phyloP scores from a whole-genome alignment of 2,797 vertebrate species.

The Esox masquinongy region DNA sequence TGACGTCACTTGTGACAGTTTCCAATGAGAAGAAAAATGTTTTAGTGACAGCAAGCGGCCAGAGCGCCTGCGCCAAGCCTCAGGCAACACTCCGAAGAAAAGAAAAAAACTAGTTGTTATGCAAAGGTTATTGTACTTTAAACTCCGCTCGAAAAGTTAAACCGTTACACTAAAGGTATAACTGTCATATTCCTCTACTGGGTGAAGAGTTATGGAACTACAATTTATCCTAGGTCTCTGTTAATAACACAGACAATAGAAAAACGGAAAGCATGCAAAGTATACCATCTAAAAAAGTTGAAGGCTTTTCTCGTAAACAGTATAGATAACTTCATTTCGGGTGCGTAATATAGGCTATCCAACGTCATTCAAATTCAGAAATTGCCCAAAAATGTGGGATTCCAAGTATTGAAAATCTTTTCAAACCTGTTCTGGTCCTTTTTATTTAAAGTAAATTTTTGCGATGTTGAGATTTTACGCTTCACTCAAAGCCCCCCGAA shows the following conservation, averaged over 20 bases:
- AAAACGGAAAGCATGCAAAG: constrained; percentile 34
- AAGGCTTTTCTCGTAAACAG: constrained; percentile 59
- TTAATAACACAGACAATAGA: constrained; percentile 45
- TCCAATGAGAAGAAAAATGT: constrained; percentile 83
- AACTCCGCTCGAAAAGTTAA: constrained; percentile 65
- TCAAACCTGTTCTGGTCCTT: not conserved
- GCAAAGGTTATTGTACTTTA: constrained; percentile 77
- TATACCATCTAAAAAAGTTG: constrained; percentile 55
- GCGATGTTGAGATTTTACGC: constrained; percentile 39
- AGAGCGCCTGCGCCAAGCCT: constrained; percentile 81
- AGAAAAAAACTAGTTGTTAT: constrained; percentile 69
- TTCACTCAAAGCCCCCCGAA: constrained; percentile 34
- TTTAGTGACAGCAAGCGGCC: constrained; percentile 72
- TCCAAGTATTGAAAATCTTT: constrained; percentile 17
- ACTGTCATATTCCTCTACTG: constrained; percentile 38
- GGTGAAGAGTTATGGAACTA: constrained; percentile 38
- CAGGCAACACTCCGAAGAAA: constrained; percentile 57
- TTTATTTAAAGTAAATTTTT: constrained; percentile 32
- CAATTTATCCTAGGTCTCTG: constrained; percentile 47
- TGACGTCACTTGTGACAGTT: constrained; percentile 92
- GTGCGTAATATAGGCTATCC: not conserved
- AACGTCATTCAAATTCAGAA: constrained; percentile 33
- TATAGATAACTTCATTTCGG: constrained; percentile 56
- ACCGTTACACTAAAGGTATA: constrained; percentile 50
- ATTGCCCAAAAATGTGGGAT: constrained; percentile 20